Conservation (phyloP, 1,140 invertebrate genomes). For the Camponotus pennsylvanicus region DNA sequence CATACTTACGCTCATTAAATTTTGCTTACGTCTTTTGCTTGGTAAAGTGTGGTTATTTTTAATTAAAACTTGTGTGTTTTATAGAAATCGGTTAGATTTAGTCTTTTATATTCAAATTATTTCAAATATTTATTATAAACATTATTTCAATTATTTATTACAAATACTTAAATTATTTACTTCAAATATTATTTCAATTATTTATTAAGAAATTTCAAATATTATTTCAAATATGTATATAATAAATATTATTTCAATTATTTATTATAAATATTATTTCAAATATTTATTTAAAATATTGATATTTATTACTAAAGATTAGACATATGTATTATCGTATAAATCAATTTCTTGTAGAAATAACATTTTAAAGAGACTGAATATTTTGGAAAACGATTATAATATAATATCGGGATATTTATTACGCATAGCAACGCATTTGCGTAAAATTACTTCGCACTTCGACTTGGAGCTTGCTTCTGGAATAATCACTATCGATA, state of each 20-base stretch:
- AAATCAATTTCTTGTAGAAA: not conserved
- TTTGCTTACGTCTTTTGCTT: not conserved
- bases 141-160: too few species aligned
- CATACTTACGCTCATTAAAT: not conserved
- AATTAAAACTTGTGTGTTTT: not conserved
- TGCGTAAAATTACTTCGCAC: not conserved
- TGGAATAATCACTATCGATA: conserved; percentile 1
- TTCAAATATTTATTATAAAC: too few species aligned
- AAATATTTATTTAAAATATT: too few species aligned
- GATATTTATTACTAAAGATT: not conserved
- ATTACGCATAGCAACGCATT: not conserved
- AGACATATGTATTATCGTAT: not conserved
- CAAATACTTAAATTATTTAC: too few species aligned
- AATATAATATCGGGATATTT: not conserved
- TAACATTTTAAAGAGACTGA: not conserved
- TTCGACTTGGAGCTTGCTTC: not conserved
- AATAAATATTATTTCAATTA: too few species aligned
- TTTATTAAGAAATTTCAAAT: too few species aligned
- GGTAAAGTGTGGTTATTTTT: not conserved
- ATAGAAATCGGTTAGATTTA: not conserved
- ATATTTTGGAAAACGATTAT: not conserved
- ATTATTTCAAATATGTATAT: too few species aligned
- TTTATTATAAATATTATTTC: too few species aligned
- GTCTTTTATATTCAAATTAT: not conserved
- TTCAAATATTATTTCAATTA: too few species aligned